These are phyloP conservation scores for Papilio polytes DNA, from an alignment of 1,140 invertebrate genomes.

Conservation along the genomic window DNA sequence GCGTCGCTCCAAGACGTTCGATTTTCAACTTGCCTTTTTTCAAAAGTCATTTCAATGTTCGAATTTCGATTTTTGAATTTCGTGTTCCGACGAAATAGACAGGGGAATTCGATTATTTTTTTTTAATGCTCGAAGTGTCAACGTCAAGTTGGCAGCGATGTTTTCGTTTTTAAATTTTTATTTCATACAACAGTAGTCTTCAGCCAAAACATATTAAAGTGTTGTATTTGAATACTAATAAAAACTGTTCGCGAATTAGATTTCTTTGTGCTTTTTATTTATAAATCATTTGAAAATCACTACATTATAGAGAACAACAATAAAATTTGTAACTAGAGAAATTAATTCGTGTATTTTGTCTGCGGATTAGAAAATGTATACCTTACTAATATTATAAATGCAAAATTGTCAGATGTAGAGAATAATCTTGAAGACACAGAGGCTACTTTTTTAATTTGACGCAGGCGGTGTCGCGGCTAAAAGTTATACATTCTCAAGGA, in stretches of 20 bases:
- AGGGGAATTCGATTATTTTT: conserved; percentile 31
- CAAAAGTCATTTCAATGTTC: conserved; percentile 46
- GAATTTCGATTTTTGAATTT: conserved; percentile 47
- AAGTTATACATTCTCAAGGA: background rate
- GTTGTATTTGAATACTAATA: background rate
- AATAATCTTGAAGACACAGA: too few relatives aligned
- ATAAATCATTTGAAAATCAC: background rate
- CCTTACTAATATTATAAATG: too few relatives aligned
- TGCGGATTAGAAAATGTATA: background rate
- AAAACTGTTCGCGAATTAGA: background rate
- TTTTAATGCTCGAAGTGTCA: conserved; percentile 22
- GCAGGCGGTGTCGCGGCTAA: too few relatives aligned
- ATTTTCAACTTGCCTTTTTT: conserved; percentile 56
- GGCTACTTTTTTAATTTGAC: too few relatives aligned
- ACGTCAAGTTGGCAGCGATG: conserved; percentile 17
- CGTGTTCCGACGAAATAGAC: conserved; percentile 40
- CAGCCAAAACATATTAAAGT: conserved; percentile 27
- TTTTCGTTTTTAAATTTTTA: conserved; percentile 28
- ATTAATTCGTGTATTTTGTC: background rate
- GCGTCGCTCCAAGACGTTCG: conserved; percentile 55
- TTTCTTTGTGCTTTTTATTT: background rate
- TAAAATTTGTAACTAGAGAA: background rate
- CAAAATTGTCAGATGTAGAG: too few relatives aligned
- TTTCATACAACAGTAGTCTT: conserved; percentile 23
- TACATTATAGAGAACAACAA: background rate